Evolutionary conservation across 2,888 invertebrate genomes (phyloP).

Genomic region (Sthenelais limicola): DNA sequence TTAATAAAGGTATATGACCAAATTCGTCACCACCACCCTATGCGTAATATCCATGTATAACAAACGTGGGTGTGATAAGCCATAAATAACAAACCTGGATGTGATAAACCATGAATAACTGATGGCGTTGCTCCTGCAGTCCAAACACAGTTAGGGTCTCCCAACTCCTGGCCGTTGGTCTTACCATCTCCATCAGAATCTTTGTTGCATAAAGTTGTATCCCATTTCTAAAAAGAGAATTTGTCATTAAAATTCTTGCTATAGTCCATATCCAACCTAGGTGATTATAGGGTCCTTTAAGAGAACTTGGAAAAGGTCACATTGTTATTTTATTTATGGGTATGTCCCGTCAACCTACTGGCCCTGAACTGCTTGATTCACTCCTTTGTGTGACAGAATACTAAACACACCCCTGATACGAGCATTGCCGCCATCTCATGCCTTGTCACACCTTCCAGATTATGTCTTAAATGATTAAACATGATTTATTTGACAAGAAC

Average conservation of each 20-base stretch:
- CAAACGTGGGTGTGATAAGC: too few species aligned
- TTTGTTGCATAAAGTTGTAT: slow-evolving; percentile 44
- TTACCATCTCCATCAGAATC: slow-evolving; percentile 53
- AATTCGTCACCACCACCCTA: too few species aligned
- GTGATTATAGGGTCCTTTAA: not conserved
- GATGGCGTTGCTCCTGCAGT: slow-evolving; percentile 27
- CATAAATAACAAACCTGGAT: slow-evolving; percentile 31
- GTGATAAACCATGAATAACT: slow-evolving; percentile 11
- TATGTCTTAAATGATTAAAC: too few species aligned
- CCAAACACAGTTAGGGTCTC: slow-evolving; percentile 52
- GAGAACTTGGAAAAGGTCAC: not conserved
- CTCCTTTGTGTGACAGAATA: too few species aligned
- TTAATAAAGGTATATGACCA: not conserved
- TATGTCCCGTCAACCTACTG: too few species aligned
- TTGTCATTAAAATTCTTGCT: not conserved
- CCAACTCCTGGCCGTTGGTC: slow-evolving; percentile 52
- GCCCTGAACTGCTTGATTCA: too few species aligned
- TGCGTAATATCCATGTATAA: too few species aligned
- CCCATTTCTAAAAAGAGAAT: slow-evolving; percentile 43
- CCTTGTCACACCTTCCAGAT: too few species aligned
- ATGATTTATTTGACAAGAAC: too few species aligned
- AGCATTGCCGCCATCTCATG: too few species aligned
- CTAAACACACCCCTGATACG: too few species aligned
- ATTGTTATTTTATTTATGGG: not conserved
- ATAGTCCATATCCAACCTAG: not conserved